Evolutionary conservation across 2,888 invertebrate species (phyloP).

Genomic region (Chaetoderma sp.): DNA sequence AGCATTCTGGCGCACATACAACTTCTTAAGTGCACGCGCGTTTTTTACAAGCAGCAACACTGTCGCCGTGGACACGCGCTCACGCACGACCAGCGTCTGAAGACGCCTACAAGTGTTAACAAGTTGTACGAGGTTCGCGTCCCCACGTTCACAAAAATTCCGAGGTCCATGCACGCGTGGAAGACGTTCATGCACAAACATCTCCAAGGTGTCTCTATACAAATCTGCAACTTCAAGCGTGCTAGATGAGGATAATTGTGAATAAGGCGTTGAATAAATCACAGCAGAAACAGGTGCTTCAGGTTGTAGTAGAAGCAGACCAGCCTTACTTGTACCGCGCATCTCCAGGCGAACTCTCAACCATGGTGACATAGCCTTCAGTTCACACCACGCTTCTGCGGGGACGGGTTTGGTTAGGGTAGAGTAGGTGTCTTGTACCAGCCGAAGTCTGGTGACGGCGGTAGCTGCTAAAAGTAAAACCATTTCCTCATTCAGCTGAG

Average conservation of each 20-base stretch:
- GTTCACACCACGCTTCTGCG: constrained; percentile 72
- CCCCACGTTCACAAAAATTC: constrained; percentile 79
- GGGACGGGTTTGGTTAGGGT: constrained; percentile 54
- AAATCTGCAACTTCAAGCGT: constrained; percentile 75
- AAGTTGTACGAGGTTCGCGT: constrained; percentile 78
- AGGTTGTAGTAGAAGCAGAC: constrained; percentile 77
- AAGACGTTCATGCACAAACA: constrained; percentile 79
- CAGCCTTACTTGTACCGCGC: constrained; percentile 70
- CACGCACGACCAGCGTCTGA: constrained; percentile 79
- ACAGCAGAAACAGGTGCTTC: constrained; percentile 79
- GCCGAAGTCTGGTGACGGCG: constrained; percentile 76
- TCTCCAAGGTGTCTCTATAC: constrained; percentile 75
- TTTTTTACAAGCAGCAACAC: constrained; percentile 79
- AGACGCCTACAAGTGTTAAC: constrained; percentile 78
- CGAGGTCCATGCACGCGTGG: constrained; percentile 78
- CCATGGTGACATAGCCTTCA: constrained; percentile 74
- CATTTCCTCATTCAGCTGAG: constrained; percentile 82
- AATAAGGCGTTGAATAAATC: constrained; percentile 76
- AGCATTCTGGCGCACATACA: constrained; percentile 80
- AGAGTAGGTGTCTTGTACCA: constrained; percentile 77
- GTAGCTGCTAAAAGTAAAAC: constrained; percentile 78
- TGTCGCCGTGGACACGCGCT: constrained; percentile 83
- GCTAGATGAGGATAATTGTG: constrained; percentile 73
- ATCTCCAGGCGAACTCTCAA: constrained; percentile 80
- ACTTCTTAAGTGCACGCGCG: constrained; percentile 75